Percentiles rank a stretch among this genome's conserved stretches.
Evolutionary conservation across 2,113 vertebrate genomes (phyloP).

Genomic region (Paramormyrops kingsleyae): DNA sequence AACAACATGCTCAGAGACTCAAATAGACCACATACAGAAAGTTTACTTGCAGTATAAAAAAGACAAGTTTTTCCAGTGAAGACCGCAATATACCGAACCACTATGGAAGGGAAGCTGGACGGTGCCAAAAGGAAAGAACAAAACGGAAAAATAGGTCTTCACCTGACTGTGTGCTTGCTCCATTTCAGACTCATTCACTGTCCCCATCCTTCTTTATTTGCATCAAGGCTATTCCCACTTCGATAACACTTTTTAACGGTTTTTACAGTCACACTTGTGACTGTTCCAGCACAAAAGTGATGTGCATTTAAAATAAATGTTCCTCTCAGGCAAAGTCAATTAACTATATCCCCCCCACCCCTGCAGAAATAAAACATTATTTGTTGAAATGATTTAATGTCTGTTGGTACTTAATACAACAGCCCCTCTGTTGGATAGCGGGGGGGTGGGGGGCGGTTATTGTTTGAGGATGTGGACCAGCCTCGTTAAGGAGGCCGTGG

Average conservation of each 20-base stretch:
- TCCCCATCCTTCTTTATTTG: neutral
- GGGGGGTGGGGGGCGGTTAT: neutral
- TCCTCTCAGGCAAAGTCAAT: neutral
- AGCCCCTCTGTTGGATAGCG: neutral
- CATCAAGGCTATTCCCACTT: neutral
- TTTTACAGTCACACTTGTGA: neutral
- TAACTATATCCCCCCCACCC: neutral
- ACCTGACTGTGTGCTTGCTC: neutral
- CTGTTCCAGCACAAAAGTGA: neutral
- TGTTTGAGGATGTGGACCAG: neutral
- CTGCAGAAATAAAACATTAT: neutral
- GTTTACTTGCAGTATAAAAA: neutral
- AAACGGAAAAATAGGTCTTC: neutral
- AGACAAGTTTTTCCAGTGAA: neutral
- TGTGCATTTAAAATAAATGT: neutral
- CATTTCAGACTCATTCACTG: neutral
- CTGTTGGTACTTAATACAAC: neutral
- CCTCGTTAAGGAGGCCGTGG: neutral
- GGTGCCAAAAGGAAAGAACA: neutral
- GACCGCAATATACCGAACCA: neutral
- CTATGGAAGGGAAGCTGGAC: neutral
- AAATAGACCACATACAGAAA: neutral
- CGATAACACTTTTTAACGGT: neutral
- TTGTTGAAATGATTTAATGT: neutral
- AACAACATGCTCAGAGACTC: neutral